These are phyloP conservation scores for Oreochromis spilurus DNA, from an alignment of 2,113 vertebrate genomes.

Conservation along the genomic window DNA sequence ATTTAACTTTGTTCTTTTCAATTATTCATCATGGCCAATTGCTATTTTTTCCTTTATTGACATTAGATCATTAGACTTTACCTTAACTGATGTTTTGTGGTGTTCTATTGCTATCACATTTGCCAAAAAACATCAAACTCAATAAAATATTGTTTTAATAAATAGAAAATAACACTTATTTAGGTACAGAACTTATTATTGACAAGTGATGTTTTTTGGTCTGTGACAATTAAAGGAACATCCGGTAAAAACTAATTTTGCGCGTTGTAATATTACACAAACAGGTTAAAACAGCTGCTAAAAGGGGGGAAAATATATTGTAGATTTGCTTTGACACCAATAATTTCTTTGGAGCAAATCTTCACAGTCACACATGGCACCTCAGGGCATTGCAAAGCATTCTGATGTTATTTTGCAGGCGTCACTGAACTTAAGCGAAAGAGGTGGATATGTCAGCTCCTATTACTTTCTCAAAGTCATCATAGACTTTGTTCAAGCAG, in stretches of 20 bases:
- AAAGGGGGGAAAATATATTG: neutral
- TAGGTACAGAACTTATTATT: neutral
- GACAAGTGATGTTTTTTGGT: neutral
- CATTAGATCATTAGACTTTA: neutral
- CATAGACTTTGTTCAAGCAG: neutral
- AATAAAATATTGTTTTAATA: neutral
- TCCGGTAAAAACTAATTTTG: neutral
- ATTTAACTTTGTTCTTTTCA: neutral
- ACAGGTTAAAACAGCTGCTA: neutral
- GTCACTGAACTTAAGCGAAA: neutral
- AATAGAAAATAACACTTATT: neutral
- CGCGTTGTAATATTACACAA: neutral
- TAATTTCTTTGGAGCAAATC: conserved; percentile 15
- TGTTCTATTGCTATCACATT: neutral
- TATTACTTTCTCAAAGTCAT: neutral
- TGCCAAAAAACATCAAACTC: neutral
- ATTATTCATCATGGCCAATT: neutral
- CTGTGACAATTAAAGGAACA: neutral
- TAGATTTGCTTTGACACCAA: conserved; percentile 5
- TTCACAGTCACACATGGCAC: neutral
- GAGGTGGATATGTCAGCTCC: neutral
- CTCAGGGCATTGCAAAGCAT: conserved; percentile 5
- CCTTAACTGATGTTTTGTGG: neutral
- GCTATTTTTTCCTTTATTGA: neutral
- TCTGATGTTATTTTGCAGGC: conserved; percentile 30